Evolutionary conservation across 2,797 vertebrate species (phyloP).

Genomic region (Podargus strigoides): DNA sequence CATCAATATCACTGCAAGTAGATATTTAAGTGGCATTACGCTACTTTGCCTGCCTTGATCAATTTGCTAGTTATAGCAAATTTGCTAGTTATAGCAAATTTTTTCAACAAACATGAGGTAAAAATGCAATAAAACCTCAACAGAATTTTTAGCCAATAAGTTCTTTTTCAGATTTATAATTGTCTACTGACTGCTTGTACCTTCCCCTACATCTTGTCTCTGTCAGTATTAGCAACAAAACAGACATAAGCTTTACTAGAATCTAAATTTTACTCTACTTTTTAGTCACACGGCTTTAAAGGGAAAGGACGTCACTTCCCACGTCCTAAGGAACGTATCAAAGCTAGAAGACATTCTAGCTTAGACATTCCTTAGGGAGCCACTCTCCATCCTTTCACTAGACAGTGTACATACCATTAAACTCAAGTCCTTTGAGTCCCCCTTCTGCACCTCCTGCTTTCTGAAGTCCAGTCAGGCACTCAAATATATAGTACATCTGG

Average conservation of each 20-base stretch:
- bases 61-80: not conserved
- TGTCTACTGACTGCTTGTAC: not conserved
- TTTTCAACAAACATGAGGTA: not conserved
- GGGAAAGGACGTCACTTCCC: not conserved
- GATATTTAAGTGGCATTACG: not conserved
- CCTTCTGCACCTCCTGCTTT: not conserved
- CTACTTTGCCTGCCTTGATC: not conserved
- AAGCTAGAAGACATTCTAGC: not conserved
- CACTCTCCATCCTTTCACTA: not conserved
- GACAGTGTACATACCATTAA: not conserved
- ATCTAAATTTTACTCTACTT: not conserved
- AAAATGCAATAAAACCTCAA: not conserved
- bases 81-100: not conserved
- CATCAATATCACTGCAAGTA: not conserved
- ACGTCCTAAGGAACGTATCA: not conserved
- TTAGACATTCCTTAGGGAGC: not conserved
- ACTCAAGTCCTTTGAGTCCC: not conserved
- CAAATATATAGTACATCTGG: not conserved
- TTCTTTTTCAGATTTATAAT: not conserved
- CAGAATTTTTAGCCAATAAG: not conserved
- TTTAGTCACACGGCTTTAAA: not conserved
- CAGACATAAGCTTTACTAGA: not conserved
- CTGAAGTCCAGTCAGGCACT: not conserved
- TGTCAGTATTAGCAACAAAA: not conserved
- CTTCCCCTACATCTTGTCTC: not conserved